Percentiles rank a stretch among this genome's conserved stretches.
Conservation (phyloP, 2,113 vertebrate genomes). For the Corythaeola cristata region DNA sequence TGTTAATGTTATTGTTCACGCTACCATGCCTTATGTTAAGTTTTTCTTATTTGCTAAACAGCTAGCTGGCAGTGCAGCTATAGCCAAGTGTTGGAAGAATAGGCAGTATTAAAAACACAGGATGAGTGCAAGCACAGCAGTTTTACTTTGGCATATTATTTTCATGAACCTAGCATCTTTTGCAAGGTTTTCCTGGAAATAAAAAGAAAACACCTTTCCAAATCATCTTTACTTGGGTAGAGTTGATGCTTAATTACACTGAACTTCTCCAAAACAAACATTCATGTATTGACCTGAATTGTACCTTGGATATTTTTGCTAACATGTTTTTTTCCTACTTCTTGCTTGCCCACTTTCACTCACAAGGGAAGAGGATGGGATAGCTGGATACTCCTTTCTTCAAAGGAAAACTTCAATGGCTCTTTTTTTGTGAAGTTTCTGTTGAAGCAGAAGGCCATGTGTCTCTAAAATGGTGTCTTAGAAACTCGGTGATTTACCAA, state of each 20-base stretch:
- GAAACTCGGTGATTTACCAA: background rate
- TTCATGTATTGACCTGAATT: background rate
- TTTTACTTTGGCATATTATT: conserved; percentile 58
- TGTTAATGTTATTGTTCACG: background rate
- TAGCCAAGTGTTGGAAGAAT: background rate
- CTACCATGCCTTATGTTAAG: background rate
- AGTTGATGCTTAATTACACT: conserved; percentile 17
- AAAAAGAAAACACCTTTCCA: conserved; percentile 59
- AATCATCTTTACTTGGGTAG: conserved; percentile 31
- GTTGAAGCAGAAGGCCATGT: background rate
- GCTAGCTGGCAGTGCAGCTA: background rate
- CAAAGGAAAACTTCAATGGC: background rate
- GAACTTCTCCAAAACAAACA: conserved; percentile 47
- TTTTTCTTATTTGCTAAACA: background rate
- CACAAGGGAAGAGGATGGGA: background rate
- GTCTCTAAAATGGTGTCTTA: background rate
- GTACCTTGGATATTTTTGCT: conserved; percentile 2
- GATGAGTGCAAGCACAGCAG: conserved; percentile 44
- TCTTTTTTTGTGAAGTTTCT: background rate
- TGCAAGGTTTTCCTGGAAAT: conserved; percentile 58
- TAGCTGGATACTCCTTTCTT: background rate
- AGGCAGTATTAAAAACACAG: background rate
- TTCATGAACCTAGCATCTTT: conserved; percentile 37
- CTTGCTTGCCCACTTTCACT: background rate
- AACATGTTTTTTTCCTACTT: background rate